Conservation (phyloP, 2,888 invertebrate species). For the Noctua fimbriata region DNA sequence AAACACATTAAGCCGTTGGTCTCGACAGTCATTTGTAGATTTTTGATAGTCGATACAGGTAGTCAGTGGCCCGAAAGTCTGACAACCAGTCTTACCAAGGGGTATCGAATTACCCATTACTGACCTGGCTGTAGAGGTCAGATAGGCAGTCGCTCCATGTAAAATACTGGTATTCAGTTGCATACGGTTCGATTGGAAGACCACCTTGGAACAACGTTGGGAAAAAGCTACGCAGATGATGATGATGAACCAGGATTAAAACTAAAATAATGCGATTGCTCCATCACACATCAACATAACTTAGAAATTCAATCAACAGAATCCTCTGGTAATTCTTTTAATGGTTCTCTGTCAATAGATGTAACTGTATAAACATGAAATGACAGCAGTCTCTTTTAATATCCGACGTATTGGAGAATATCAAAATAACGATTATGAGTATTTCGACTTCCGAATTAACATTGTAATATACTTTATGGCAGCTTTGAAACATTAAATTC, state of each 20-base stretch:
- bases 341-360: not conserved
- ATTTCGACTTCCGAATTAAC: slow-evolving; percentile 10
- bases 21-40: no score
- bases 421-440: slow-evolving; percentile 23
- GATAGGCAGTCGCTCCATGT: not conserved
- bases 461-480: slow-evolving; percentile 16
- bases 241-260: not conserved
- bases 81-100: no score
- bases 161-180: not conserved
- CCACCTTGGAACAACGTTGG: not conserved
- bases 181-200: not conserved
- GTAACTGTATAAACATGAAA: slow-evolving; percentile 23
- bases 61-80: no score
- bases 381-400: not conserved
- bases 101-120: no score
- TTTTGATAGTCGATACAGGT: no score
- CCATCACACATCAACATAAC: not conserved
- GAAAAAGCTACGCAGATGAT: not conserved
- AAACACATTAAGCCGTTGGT: no score
- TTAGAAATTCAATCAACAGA: slow-evolving; percentile 17
- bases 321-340: not conserved
- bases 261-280: not conserved
- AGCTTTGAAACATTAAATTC: not conserved
- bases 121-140: no score
- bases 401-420: not conserved